phyloP scores from a whole-genome alignment of 2,113 vertebrate species.

The Lepidothrix coronata region DNA sequence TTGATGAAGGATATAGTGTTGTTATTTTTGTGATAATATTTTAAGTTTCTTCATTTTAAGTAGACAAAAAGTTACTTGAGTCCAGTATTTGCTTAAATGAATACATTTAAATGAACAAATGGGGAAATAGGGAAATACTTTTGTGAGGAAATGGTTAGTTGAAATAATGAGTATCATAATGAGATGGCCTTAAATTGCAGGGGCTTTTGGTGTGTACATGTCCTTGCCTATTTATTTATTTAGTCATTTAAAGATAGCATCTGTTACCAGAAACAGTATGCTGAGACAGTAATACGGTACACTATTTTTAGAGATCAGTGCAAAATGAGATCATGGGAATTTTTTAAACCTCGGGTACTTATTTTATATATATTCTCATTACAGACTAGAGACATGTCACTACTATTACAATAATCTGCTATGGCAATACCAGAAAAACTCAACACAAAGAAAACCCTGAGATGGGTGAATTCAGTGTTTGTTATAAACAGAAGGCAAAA shows the following conservation, averaged over 20 bases:
- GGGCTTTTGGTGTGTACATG: neutral
- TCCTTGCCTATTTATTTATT: neutral
- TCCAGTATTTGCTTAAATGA: neutral
- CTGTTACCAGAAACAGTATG: neutral
- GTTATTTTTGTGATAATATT: neutral
- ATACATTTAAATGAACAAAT: neutral
- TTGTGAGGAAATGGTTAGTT: neutral
- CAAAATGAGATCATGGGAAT: neutral
- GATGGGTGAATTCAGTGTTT: neutral
- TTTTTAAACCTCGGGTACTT: neutral
- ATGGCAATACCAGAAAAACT: fast-evolving
- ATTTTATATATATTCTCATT: neutral
- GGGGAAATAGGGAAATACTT: neutral
- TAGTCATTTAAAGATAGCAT: neutral
- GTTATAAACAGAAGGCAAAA: neutral
- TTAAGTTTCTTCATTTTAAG: neutral
- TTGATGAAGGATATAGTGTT: neutral
- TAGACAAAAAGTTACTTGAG: neutral
- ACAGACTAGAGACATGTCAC: neutral
- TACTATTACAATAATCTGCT: neutral
- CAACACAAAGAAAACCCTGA: neutral
- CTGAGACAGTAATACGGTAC: too few species aligned
- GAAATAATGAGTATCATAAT: neutral
- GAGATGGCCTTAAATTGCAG: neutral
- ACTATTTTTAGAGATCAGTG: neutral